These are phyloP conservation scores for Quadriops clusia DNA, from an alignment of 2,888 invertebrate genomes.

Conservation along the genomic window DNA sequence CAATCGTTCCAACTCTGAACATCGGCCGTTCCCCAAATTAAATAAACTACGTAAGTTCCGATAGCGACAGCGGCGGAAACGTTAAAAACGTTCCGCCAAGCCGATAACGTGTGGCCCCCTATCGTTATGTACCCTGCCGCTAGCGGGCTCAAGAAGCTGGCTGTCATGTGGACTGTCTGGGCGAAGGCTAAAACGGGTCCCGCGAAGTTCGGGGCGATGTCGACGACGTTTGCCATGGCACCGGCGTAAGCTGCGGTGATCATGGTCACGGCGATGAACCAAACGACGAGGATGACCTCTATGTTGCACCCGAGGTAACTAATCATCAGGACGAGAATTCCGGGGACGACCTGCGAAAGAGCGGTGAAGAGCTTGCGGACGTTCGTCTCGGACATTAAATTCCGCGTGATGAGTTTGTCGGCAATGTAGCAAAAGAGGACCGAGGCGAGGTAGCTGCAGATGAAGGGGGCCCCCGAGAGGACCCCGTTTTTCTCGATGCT, in stretches of 20 bases:
- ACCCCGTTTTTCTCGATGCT: slow-evolving; percentile 59
- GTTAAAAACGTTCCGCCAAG: slow-evolving; percentile 55
- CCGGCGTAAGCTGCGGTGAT: slow-evolving; percentile 63
- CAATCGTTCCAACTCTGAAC: slow-evolving; percentile 26
- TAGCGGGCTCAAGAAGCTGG: slow-evolving; percentile 56
- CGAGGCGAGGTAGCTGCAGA: slow-evolving; percentile 57
- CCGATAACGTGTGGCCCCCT: slow-evolving; percentile 40
- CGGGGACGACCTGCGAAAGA: slow-evolving; percentile 56
- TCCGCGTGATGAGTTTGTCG: slow-evolving; percentile 47
- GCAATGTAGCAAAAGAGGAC: slow-evolving; percentile 59
- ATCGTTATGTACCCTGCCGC: slow-evolving; percentile 49
- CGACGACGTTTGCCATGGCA: slow-evolving; percentile 65
- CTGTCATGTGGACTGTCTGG: slow-evolving; percentile 67
- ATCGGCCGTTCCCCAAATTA: slow-evolving; percentile 55
- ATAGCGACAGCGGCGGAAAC: slow-evolving; percentile 48
- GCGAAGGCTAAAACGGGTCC: slow-evolving; percentile 62
- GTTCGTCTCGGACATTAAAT: slow-evolving; percentile 49
- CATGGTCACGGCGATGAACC: slow-evolving; percentile 57
- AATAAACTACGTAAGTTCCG: slow-evolving; percentile 50
- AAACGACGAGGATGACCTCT: slow-evolving; percentile 45
- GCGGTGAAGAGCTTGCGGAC: slow-evolving; percentile 58
- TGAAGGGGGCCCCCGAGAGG: slow-evolving; percentile 54
- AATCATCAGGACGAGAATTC: slow-evolving; percentile 48
- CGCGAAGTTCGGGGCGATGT: slow-evolving; percentile 67
- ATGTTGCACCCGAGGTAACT: slow-evolving; percentile 53